Conservation (phyloP, 2,113 vertebrate species). For the Pseudolaguvia tuberculata region DNA sequence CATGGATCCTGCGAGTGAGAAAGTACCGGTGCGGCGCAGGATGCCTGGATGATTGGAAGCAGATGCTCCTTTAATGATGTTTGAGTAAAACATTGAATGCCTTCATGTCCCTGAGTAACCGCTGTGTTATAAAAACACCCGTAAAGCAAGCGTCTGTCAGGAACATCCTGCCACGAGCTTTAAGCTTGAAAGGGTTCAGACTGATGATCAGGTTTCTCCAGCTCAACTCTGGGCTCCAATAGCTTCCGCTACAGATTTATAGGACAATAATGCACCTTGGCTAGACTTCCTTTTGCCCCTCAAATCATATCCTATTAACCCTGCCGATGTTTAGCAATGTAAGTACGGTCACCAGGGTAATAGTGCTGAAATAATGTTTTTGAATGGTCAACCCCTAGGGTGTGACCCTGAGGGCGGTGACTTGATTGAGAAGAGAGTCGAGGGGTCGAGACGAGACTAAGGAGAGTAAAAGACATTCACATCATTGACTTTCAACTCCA, state of each 20-base stretch:
- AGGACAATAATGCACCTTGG: slow-evolving; percentile 49
- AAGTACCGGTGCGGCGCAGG: slow-evolving; percentile 1
- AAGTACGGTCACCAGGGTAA: slow-evolving; percentile 41
- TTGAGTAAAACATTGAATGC: slow-evolving; percentile 38
- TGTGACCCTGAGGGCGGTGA: slow-evolving; percentile 29
- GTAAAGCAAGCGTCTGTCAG: slow-evolving; percentile 38
- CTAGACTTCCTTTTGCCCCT: slow-evolving; percentile 40
- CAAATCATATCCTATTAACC: slow-evolving; percentile 57
- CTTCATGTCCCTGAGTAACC: slow-evolving; percentile 44
- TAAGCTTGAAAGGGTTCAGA: slow-evolving; percentile 39
- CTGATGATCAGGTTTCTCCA: slow-evolving; percentile 34
- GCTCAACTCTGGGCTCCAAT: slow-evolving; percentile 17
- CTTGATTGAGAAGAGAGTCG: slow-evolving; percentile 15
- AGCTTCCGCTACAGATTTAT: slow-evolving; percentile 45
- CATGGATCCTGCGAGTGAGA: background rate
- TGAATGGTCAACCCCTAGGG: slow-evolving; percentile 34
- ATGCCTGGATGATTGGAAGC: slow-evolving; percentile 34
- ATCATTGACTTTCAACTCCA: slow-evolving; percentile 28
- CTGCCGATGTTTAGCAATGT: slow-evolving; percentile 49
- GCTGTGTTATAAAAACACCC: slow-evolving; percentile 36
- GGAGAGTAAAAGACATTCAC: slow-evolving; percentile 31
- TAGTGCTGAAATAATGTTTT: slow-evolving; percentile 48
- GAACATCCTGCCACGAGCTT: slow-evolving; percentile 24
- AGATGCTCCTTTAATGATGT: slow-evolving; percentile 43
- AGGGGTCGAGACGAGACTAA: slow-evolving; percentile 33